A percentile compares a stretch with the other conserved stretches of the same genome.
phyloP scores from a whole-genome alignment of 2,888 invertebrate species.

The Mesorhabditis belari region DNA sequence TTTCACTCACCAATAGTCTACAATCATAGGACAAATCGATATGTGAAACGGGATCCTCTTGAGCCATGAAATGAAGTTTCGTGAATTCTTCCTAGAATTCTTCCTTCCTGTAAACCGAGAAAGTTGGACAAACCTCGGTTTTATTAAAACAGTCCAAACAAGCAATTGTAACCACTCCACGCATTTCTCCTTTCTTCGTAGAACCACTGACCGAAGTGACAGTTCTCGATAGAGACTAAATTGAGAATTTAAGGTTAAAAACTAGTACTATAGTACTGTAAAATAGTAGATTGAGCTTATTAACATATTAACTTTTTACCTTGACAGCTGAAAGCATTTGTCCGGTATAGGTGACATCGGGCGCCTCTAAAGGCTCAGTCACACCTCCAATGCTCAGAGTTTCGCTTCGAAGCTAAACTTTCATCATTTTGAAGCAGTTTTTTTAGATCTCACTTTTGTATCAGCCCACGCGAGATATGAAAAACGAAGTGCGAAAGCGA shows the following conservation, averaged over 20 bases:
- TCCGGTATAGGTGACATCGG: conserved; percentile 53
- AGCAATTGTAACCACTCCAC: conserved; percentile 31
- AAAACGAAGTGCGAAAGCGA: background rate
- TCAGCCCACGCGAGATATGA: background rate
- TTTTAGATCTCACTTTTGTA: background rate
- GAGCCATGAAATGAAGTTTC: conserved; percentile 47
- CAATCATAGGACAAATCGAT: conserved; percentile 28
- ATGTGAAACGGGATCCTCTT: conserved; percentile 22
- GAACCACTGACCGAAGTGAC: conserved; percentile 54
- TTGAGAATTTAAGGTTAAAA: background rate
- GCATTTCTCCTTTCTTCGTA: conserved; percentile 11
- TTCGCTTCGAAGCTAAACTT: too few relatives aligned
- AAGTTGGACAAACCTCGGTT: background rate
- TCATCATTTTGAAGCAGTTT: too few relatives aligned
- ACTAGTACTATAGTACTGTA: background rate
- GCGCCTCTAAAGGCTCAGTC: conserved; percentile 19
- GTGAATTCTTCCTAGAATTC: too few relatives aligned
- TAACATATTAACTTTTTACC: conserved; percentile 36
- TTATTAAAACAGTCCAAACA: conserved; percentile 13
- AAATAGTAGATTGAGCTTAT: background rate
- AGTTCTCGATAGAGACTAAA: conserved; percentile 56
- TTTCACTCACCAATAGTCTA: conserved; percentile 13
- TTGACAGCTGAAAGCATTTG: conserved; percentile 57
- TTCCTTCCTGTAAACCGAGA: too few relatives aligned
- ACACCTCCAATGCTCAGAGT: conserved; percentile 22